Conservation (phyloP, 2,797 vertebrate species). For the Cryptoprocta ferox region DNA sequence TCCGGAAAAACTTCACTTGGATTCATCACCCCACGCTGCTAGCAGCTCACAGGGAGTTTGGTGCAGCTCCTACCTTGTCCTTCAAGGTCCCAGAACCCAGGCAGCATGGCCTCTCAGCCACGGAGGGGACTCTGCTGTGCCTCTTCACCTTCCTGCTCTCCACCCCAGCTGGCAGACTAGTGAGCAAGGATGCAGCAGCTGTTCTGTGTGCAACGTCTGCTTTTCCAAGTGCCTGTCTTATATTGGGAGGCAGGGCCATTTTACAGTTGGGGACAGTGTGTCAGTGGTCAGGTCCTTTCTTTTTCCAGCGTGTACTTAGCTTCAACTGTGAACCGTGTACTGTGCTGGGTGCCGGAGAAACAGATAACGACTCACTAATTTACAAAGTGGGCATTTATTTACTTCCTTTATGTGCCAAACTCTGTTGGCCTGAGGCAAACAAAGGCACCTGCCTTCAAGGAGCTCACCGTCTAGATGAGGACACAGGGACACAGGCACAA, state of each 20-base stretch:
- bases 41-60: background rate
- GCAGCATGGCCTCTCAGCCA: background rate
- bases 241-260: background rate
- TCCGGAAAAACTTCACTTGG: background rate
- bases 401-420: background rate
- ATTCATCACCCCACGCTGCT: slow-evolving; percentile 12
- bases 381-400: background rate
- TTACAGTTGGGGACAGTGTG: background rate
- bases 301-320: background rate
- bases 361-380: background rate
- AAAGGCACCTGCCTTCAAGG: background rate
- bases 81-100: background rate
- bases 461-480: background rate
- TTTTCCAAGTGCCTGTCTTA: background rate
- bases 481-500: background rate
- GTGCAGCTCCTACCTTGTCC: background rate
- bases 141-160: background rate
- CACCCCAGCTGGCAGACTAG: fast-evolving
- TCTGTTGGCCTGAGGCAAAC: background rate
- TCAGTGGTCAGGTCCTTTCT: too few relatives aligned
- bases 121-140: background rate
- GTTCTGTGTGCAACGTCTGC: background rate
- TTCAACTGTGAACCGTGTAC: background rate
- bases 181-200: background rate
- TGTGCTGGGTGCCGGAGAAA: background rate